phyloP scores from a whole-genome alignment of 2,113 vertebrate species.

The Otocyon megalotis region DNA sequence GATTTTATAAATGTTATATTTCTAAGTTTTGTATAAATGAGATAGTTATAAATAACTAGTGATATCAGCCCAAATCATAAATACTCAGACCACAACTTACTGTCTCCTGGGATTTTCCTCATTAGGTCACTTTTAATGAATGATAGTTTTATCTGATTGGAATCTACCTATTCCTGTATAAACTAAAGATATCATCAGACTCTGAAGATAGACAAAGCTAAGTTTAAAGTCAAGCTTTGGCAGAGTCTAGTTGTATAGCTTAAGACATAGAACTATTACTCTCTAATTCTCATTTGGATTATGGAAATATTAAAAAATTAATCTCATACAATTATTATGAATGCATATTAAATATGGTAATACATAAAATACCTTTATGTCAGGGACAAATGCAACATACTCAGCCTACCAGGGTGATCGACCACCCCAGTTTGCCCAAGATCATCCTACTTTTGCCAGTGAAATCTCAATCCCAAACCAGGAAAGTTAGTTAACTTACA shows the following conservation, averaged over 20 bases:
- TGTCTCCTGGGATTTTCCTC: not conserved
- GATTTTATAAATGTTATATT: not conserved
- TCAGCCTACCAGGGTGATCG: not conserved
- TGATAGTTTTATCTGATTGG: not conserved
- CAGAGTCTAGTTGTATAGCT: not conserved
- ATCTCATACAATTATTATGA: not conserved
- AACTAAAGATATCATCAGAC: not conserved
- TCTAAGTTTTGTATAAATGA: not conserved
- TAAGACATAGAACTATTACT: not conserved
- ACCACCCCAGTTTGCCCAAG: not conserved
- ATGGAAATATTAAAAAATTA: not conserved
- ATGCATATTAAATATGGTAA: not conserved
- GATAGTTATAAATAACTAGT: not conserved
- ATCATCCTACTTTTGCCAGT: not conserved
- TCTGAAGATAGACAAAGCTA: not conserved
- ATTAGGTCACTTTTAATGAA: not conserved
- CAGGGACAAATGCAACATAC: not conserved
- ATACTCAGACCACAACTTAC: not conserved
- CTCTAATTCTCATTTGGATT: constrained; percentile 2
- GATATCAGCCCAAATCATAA: not conserved
- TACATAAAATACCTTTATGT: not conserved
- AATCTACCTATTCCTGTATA: not conserved
- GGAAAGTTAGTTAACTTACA: not conserved
- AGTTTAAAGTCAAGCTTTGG: not conserved
- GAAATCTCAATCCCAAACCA: not conserved